Evolutionary conservation across 1,140 invertebrate species (phyloP).

Genomic region (Spodoptera litura): DNA sequence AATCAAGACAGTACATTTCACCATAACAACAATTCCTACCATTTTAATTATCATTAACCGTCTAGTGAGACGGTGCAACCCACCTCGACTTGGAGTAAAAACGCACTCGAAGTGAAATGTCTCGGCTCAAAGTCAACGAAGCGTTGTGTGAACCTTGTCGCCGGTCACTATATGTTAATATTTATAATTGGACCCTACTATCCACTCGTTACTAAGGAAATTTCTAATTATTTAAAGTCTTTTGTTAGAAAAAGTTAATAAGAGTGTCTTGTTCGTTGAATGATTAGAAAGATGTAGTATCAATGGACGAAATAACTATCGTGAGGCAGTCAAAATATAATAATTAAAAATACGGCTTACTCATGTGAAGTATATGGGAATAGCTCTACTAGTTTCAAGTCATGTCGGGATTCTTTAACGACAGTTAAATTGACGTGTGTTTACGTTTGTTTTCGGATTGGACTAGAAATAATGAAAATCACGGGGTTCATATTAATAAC

Average conservation of each 20-base stretch:
- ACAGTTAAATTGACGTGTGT: no score
- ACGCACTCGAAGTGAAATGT: slow-evolving; percentile 66
- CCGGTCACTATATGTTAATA: slow-evolving; percentile 54
- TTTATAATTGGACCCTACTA: slow-evolving; percentile 31
- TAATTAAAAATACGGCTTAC: no score
- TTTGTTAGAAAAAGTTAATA: neutral
- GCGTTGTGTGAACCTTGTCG: slow-evolving; percentile 73
- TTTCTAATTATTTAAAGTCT: neutral
- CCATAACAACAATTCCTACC: neutral
- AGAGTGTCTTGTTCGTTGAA: neutral
- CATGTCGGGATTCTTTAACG: no score
- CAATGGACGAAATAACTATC: neutral
- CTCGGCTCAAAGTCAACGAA: slow-evolving; percentile 66
- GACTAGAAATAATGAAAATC: neutral
- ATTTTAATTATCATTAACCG: slow-evolving; percentile 13
- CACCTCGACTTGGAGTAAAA: slow-evolving; percentile 47
- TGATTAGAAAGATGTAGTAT: neutral
- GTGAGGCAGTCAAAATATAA: no score
- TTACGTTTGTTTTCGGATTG: neutral
- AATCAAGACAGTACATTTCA: neutral
- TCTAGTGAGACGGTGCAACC: slow-evolving; percentile 20
- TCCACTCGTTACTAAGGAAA: neutral
- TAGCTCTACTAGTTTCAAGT: no score
- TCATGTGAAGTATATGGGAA: no score
- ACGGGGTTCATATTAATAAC: no score